Percentiles rank a stretch among this genome's conserved stretches.
Evolutionary conservation across 2,797 vertebrate species (phyloP).

Genomic region (Neosalanx taihuensis): DNA sequence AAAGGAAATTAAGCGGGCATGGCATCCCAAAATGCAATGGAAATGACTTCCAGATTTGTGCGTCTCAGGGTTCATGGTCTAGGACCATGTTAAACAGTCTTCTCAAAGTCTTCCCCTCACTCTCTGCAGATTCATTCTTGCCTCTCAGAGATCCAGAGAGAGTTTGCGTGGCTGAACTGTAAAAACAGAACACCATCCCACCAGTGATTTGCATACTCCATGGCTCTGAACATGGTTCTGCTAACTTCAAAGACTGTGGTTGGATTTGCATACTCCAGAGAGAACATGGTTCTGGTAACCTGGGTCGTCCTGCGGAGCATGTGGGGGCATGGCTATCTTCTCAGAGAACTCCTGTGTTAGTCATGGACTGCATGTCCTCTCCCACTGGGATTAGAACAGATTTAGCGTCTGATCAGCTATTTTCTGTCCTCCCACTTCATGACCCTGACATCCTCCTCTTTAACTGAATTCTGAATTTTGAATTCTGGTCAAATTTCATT

Average conservation of each 20-base stretch:
- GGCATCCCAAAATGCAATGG: conserved; percentile 54
- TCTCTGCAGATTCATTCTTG: conserved; percentile 13
- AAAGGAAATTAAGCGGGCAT: conserved; percentile 77
- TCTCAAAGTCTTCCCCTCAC: conserved; percentile 6
- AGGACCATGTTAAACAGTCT: conserved; percentile 17
- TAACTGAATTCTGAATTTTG: neutral
- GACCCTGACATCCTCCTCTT: neutral
- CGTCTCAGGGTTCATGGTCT: conserved; percentile 11
- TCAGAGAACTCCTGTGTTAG: conserved; percentile 14
- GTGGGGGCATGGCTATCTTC: neutral
- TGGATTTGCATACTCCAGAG: neutral
- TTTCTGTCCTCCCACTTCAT: conserved; percentile 7
- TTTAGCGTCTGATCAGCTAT: conserved; percentile 15
- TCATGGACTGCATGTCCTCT: conserved; percentile 18
- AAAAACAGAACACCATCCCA: neutral
- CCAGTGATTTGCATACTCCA: conserved; percentile 3
- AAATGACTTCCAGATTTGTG: conserved; percentile 77
- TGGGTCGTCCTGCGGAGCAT: neutral
- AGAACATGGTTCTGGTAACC: neutral
- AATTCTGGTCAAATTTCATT: too few relatives aligned
- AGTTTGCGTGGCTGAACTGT: conserved; percentile 5
- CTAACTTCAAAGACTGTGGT: neutral
- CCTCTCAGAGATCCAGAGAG: conserved; percentile 6
- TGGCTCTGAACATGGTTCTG: neutral
- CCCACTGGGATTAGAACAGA: conserved; percentile 7